Conservation (phyloP, 2,113 vertebrate species). For the Chlorocebus sabaeus region DNA sequence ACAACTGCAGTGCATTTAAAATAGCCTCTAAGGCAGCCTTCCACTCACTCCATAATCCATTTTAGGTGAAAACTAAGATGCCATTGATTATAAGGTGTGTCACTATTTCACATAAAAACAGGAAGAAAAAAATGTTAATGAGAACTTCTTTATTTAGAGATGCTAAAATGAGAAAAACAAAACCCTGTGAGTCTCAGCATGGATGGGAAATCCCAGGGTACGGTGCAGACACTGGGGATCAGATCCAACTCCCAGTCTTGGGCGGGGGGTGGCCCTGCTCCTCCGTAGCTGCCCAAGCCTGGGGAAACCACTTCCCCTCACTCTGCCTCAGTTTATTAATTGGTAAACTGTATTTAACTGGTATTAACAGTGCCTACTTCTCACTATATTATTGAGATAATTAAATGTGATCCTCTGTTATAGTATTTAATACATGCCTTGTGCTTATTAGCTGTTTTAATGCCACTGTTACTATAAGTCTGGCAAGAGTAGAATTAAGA, state of each 20-base stretch:
- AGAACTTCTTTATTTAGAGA: background rate
- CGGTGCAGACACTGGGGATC: rapidly evolving
- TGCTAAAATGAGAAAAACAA: background rate
- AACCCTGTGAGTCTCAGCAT: background rate
- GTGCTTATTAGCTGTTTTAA: background rate
- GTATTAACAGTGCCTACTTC: background rate
- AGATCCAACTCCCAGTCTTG: background rate
- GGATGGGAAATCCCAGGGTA: background rate
- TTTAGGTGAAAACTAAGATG: background rate
- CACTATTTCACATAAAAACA: background rate
- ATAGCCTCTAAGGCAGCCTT: background rate
- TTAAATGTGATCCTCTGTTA: background rate
- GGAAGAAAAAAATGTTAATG: background rate
- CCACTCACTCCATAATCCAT: background rate
- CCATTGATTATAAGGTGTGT: background rate
- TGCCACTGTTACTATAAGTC: background rate
- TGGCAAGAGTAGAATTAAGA: background rate
- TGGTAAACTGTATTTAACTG: background rate
- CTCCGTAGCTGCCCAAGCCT: background rate
- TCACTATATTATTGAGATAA: background rate
- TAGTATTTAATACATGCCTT: background rate
- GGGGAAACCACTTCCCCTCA: background rate
- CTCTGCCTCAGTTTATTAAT: background rate
- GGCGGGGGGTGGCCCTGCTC: background rate
- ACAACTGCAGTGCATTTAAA: background rate